Base-by-base conservation (phyloP, 2,888 invertebrate genomes). In the Drepanosiphum platanoidis region DNA sequence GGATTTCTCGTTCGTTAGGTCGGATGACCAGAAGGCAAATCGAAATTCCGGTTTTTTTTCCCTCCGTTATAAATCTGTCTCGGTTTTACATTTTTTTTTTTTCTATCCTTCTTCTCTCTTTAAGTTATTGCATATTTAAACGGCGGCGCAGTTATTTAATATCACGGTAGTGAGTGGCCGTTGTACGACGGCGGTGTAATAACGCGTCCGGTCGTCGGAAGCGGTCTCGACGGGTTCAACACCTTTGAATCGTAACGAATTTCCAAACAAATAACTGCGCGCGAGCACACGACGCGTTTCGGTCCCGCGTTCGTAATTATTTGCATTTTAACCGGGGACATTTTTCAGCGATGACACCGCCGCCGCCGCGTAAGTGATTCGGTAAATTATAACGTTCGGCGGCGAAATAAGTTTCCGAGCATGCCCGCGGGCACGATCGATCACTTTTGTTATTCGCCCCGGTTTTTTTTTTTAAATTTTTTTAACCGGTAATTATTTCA, bases 21-120 rank as follows among this genome's bases (percentile, higher is more conserved):
- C 64, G 42, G 64, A 74, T 42, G 64, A 36, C 74, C 64, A 30
- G 64, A 36, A 61, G 74, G 74, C 74, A 64, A 83, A 70, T 66
- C 34, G 52, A 70, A 52, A 80, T 80, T 83, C 83, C 83, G 83
- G 83, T 83, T 74, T 74, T 70, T 58, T 72, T 74, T 46, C 42
- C 42, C 9, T 30, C 74, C 42, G 82, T 82, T 64, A 74, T 64
- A 74, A 82, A 64, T 64, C 61, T 32, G 72, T 72, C 74, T 42
- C 11, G 42, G 72, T 74, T 30, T 36, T 32, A 71, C 64, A 52
- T 46, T 34, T 78, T 52, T 66, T 61, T 46, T 46, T 32, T 77
- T 46, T 64, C n/a, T 66, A 3, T 46, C 15, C 22, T 64, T 32
- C 39, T n/a, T 46, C 52, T n/a, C 34, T 46, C 79, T 46, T 68